These are phyloP conservation scores for Hylia prasina DNA, from an alignment of 2,113 vertebrate genomes.

Conservation along the genomic window DNA sequence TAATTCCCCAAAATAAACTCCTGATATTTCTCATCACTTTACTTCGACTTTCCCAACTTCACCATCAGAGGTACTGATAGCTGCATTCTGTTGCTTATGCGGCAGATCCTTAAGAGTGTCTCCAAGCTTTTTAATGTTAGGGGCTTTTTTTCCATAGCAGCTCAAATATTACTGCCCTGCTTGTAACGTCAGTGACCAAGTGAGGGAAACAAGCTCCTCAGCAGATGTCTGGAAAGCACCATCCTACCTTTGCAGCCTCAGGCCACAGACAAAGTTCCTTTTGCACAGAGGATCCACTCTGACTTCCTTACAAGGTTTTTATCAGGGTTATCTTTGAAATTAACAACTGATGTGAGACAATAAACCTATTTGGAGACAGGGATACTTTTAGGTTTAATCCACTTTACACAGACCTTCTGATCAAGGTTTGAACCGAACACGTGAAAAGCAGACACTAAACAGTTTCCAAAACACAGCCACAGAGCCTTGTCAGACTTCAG, in stretches of 20 bases:
- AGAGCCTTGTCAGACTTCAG: not conserved
- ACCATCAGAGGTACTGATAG: not conserved
- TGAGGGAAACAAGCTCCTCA: not conserved
- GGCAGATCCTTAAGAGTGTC: not conserved
- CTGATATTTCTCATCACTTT: not conserved
- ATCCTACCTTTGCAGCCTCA: not conserved
- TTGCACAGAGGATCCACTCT: accelerated
- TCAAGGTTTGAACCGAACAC: not conserved
- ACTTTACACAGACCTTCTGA: not conserved
- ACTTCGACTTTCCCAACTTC: not conserved
- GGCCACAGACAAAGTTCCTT: not conserved
- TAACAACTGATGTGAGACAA: not conserved
- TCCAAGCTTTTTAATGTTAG: not conserved
- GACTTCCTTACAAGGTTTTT: not conserved
- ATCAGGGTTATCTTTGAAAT: not conserved
- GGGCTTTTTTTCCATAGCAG: accelerated
- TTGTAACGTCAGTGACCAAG: not conserved
- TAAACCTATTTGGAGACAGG: not conserved
- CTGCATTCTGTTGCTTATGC: not conserved
- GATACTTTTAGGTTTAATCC: not conserved
- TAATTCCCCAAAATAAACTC: not conserved
- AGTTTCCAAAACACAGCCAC: not conserved
- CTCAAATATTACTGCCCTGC: not conserved
- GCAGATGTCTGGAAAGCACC: not conserved
- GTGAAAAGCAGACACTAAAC: not conserved